Evolutionary conservation across 1,140 invertebrate genomes (phyloP).

Genomic region (Drosophila sucinea): DNA sequence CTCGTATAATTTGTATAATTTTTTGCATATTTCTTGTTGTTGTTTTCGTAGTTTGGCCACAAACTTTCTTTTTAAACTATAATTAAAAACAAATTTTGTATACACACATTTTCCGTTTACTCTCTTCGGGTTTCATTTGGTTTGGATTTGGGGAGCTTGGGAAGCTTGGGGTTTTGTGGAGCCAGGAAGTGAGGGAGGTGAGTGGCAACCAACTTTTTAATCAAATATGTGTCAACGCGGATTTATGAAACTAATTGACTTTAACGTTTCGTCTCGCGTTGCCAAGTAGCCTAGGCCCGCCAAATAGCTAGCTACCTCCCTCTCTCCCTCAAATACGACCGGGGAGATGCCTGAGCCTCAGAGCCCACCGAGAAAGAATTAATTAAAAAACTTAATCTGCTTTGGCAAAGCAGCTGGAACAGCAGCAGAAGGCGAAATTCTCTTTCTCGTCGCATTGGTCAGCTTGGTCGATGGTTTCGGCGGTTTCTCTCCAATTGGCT

Average conservation of each 20-base stretch:
- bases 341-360: constrained; percentile 3
- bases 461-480: neutral
- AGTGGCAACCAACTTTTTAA: constrained; percentile 56
- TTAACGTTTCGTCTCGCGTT: constrained; percentile 35
- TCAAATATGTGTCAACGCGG: constrained; percentile 73
- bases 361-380: constrained; percentile 50
- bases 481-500: neutral
- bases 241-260: constrained; percentile 75
- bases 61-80: constrained; percentile 31
- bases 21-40: neutral
- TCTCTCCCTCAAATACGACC: too few relatives aligned
- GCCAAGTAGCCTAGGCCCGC: constrained; percentile 27
- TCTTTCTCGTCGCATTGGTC: neutral
- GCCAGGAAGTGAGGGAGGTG: neutral
- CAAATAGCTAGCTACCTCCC: neutral
- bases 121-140: neutral
- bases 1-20: neutral
- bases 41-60: neutral
- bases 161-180: too few relatives aligned
- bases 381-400: constrained; percentile 78
- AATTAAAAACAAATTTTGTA: constrained; percentile 60
- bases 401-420: constrained; percentile 44
- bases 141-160: neutral
- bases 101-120: constrained; percentile 12
- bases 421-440: constrained; percentile 17